Conservation (phyloP, 2,113 vertebrate genomes). For the Chascanopsetta lugubris region DNA sequence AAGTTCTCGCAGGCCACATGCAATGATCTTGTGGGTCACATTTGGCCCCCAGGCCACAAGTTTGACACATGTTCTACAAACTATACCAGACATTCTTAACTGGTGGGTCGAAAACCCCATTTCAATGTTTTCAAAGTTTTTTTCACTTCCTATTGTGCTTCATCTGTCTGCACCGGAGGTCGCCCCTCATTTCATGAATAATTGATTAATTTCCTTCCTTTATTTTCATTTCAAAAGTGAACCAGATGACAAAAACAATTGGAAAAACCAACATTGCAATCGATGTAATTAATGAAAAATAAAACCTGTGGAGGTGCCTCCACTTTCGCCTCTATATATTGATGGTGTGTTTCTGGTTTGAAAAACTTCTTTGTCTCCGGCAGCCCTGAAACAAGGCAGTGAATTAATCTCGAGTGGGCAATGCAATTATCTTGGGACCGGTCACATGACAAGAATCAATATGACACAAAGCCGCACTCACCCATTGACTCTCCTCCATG, state of each 20-base stretch:
- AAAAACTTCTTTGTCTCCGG: conserved; percentile 51
- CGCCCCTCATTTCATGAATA: too few relatives aligned
- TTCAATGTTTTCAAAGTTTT: too few relatives aligned
- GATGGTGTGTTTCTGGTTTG: conserved; percentile 21
- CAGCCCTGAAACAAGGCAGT: conserved; percentile 55
- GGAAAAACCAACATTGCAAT: neutral
- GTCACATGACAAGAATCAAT: conserved; percentile 78
- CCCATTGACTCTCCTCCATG: conserved; percentile 74
- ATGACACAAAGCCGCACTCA: conserved; percentile 78
- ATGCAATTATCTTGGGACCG: conserved; percentile 77
- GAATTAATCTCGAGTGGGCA: conserved; percentile 77
- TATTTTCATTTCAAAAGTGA: neutral
- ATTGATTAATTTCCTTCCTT: too few relatives aligned
- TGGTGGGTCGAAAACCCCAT: too few relatives aligned
- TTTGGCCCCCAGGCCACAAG: too few relatives aligned
- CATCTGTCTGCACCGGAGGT: too few relatives aligned
- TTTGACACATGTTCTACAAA: too few relatives aligned
- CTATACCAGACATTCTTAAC: too few relatives aligned
- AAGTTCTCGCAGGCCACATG: too few relatives aligned
- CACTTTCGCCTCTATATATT: conserved; percentile 10
- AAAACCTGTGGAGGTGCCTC: neutral
- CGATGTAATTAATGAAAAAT: neutral
- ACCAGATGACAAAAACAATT: neutral
- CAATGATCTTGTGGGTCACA: too few relatives aligned
- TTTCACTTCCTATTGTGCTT: too few relatives aligned